phyloP scores from a whole-genome alignment of 1,140 invertebrate genomes.

The Drepana arcuata region DNA sequence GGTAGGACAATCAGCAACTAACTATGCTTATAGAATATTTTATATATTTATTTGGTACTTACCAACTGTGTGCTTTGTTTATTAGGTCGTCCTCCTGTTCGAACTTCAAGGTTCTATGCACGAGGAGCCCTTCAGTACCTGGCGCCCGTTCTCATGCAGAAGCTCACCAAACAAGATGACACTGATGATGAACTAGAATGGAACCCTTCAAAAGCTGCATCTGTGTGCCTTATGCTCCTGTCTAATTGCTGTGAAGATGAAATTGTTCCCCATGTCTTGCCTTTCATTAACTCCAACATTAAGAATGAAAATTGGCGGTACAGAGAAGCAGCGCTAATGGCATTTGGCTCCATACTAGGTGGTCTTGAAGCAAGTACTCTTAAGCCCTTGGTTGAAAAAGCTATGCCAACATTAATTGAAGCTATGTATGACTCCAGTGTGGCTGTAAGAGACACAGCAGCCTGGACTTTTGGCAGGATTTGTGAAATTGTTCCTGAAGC shows the following conservation, averaged over 20 bases:
- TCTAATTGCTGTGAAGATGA: constrained; percentile 97
- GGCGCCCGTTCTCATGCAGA: constrained; percentile 94
- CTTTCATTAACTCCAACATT: constrained; percentile 98
- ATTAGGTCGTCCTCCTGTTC: constrained; percentile 86
- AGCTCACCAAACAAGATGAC: constrained; percentile 95
- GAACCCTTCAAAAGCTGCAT: constrained; percentile 99
- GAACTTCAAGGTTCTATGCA: constrained; percentile 94
- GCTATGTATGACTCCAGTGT: constrained; percentile 95
- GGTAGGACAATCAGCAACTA: constrained; percentile 29
- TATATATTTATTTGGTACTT: constrained; percentile 6
- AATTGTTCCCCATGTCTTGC: constrained; percentile 95
- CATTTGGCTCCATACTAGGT: constrained; percentile 97
- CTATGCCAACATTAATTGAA: constrained; percentile 95
- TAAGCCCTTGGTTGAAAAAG: constrained; percentile 95
- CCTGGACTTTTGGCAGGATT: constrained; percentile 98
- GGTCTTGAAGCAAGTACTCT: constrained; percentile 91
- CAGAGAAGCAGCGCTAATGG: constrained; percentile 98
- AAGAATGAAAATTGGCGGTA: constrained; percentile 94
- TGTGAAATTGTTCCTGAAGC: constrained; percentile 98
- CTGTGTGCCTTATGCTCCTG: constrained; percentile 98
- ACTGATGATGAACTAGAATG: constrained; percentile 98
- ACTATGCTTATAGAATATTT: constrained; percentile 8
- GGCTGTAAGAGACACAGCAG: constrained; percentile 95
- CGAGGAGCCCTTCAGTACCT: constrained; percentile 96
- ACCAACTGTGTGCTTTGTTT: constrained; percentile 5